Conservation (phyloP, 2,113 vertebrate species). For the Candoia aspera region DNA sequence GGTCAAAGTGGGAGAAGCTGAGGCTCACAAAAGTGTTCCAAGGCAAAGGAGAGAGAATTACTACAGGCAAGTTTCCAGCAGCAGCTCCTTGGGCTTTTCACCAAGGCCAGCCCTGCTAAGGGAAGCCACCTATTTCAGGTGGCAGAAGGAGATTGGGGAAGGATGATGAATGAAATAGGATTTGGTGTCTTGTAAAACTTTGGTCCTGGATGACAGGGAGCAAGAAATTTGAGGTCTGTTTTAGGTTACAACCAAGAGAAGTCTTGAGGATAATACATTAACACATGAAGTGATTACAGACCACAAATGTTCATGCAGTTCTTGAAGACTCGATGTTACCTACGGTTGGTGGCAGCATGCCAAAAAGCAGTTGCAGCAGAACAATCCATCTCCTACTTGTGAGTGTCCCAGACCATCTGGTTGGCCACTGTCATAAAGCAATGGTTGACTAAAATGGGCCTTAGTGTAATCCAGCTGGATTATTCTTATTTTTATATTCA, state of each 20-base stretch:
- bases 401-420: neutral
- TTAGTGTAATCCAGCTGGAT: neutral
- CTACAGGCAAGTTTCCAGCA: neutral
- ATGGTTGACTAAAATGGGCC: neutral
- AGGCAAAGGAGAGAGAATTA: neutral
- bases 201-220: neutral
- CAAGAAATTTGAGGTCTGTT: neutral
- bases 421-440: neutral
- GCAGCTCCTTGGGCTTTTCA: neutral
- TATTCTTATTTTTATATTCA: neutral
- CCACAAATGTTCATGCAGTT: neutral
- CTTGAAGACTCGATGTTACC: neutral
- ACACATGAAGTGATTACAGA: neutral
- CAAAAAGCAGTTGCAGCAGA: neutral
- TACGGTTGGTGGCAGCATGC: neutral
- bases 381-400: neutral
- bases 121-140: neutral
- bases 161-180: neutral
- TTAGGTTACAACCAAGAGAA: neutral
- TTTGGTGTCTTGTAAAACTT: neutral
- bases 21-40: neutral
- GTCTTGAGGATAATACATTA: neutral
- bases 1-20: neutral
- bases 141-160: no score
- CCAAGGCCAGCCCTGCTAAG: neutral